These are phyloP conservation scores for Stigmatopora argus DNA, from an alignment of 2,113 vertebrate species.

Conservation along the genomic window DNA sequence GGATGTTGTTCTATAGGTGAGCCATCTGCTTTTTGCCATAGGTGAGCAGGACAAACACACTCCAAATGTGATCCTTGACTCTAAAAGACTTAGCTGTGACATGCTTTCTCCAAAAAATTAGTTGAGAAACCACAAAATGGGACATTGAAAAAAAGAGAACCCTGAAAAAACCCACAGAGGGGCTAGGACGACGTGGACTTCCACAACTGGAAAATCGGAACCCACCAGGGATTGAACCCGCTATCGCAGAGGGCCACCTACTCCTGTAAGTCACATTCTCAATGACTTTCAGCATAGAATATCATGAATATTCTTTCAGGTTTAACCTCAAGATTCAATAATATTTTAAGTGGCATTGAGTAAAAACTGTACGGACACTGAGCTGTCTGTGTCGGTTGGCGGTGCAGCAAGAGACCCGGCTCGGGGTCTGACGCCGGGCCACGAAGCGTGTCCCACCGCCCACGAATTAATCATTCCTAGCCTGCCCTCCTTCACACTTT, in stretches of 20 bases:
- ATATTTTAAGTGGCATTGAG: slow-evolving; percentile 33
- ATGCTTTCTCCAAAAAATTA: no score
- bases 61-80: no score
- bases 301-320: not conserved
- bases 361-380: slow-evolving; percentile 44
- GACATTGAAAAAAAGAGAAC: no score
- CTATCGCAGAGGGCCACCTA: no score
- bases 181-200: no score
- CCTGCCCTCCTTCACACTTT: slow-evolving; percentile 41
- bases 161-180: no score
- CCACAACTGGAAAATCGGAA: no score
- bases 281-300: no score
- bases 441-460: slow-evolving; percentile 52
- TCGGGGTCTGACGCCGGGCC: slow-evolving; percentile 48
- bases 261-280: no score
- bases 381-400: slow-evolving; percentile 51
- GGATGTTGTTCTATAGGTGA: not conserved
- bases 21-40: slow-evolving; percentile 26
- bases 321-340: slow-evolving; percentile 1
- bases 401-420: slow-evolving; percentile 54
- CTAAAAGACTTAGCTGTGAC: no score
- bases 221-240: no score
- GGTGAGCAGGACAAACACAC: slow-evolving; percentile 11
- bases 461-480: slow-evolving; percentile 64
- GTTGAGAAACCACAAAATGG: no score